phyloP scores from a whole-genome alignment of 2,888 invertebrate species.

The Archips xylosteana region DNA sequence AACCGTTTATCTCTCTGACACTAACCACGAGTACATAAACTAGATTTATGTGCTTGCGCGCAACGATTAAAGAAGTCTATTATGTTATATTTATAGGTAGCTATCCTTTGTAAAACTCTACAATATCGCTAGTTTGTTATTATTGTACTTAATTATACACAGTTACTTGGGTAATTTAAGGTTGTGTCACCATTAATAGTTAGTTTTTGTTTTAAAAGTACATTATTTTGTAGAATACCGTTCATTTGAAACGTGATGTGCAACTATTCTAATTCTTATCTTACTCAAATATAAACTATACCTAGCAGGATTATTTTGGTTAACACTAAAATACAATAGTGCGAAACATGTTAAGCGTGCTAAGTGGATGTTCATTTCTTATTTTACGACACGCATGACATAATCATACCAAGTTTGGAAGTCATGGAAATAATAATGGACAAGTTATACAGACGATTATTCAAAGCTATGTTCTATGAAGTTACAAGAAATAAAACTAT shows the following conservation, averaged over 20 bases:
- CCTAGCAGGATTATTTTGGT: background rate
- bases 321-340: constrained; percentile 2
- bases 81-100: constrained; percentile 14
- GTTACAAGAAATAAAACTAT: too few relatives aligned
- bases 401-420: background rate
- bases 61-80: constrained; percentile 22
- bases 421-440: background rate
- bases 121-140: background rate
- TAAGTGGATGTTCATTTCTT: constrained; percentile 17
- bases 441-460: background rate
- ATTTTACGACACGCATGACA: background rate
- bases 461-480: background rate
- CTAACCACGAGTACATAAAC: constrained; percentile 45
- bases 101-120: background rate
- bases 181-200: background rate
- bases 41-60: constrained; percentile 44
- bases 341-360: constrained; percentile 5
- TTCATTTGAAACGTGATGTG: background rate
- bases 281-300: background rate
- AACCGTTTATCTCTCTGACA: constrained; percentile 35
- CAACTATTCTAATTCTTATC: background rate
- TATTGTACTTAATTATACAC: background rate
- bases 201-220: background rate
- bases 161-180: background rate
- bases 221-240: background rate